Evolutionary conservation across 2,113 vertebrate species (phyloP).

Genomic region (Sus scrofa): DNA sequence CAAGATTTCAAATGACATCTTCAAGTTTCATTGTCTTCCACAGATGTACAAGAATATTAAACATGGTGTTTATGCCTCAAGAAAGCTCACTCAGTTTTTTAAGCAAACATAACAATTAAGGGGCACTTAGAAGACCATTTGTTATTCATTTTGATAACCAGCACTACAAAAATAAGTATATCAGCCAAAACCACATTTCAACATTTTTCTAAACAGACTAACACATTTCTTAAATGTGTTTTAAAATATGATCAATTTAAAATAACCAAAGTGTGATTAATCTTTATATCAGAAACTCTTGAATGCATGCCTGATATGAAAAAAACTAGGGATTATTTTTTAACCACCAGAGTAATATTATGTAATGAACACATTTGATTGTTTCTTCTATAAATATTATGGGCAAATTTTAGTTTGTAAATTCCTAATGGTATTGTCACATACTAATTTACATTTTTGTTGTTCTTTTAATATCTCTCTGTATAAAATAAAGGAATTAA

Average conservation of each 20-base stretch:
- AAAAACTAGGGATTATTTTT: background rate
- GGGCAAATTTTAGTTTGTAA: constrained; percentile 73
- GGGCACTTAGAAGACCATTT: constrained; percentile 14
- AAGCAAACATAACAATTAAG: constrained; percentile 38
- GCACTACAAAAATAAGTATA: background rate
- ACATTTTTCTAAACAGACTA: constrained; percentile 50
- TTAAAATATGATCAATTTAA: constrained; percentile 72
- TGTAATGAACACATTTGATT: constrained; percentile 56
- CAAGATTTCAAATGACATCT: constrained; percentile 82
- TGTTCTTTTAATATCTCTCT: background rate
- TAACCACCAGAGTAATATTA: background rate
- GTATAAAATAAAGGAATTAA: background rate
- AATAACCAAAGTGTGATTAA: constrained; percentile 17
- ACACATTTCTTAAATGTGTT: constrained; percentile 36
- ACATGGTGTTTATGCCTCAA: constrained; percentile 42
- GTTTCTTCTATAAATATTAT: constrained; percentile 67
- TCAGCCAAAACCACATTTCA: constrained; percentile 12
- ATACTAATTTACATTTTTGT: constrained; percentile 63
- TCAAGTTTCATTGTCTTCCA: constrained; percentile 66
- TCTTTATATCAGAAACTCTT: background rate
- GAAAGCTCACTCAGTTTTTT: constrained; percentile 35
- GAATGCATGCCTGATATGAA: background rate
- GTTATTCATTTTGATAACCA: constrained; percentile 34
- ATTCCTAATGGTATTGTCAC: constrained; percentile 67
- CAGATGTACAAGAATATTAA: constrained; percentile 49